These are phyloP conservation scores for Dufourea novaeangliae DNA, from an alignment of 1,140 invertebrate species.

Conservation along the genomic window DNA sequence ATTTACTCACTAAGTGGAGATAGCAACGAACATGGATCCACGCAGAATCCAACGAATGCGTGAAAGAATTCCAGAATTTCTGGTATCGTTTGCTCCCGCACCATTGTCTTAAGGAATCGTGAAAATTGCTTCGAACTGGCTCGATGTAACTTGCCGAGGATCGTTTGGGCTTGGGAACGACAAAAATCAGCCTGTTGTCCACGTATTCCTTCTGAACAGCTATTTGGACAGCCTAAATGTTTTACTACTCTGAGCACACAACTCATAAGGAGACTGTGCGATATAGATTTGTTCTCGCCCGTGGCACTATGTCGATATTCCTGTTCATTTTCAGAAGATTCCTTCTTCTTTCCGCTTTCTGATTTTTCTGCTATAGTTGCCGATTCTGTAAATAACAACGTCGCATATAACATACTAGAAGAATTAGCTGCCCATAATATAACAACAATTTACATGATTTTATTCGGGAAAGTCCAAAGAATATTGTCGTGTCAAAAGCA, in stretches of 20 bases:
- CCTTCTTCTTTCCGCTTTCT: constrained; percentile 80
- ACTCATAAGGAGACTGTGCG: constrained; percentile 81
- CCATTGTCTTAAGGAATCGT: constrained; percentile 89
- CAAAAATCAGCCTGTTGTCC: constrained; percentile 94
- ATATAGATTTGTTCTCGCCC: constrained; percentile 76
- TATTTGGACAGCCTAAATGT: constrained; percentile 96
- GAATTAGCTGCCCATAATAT: too few relatives aligned
- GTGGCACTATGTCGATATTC: constrained; percentile 77
- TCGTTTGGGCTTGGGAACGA: constrained; percentile 92
- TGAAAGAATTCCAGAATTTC: constrained; percentile 97
- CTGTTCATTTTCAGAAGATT: constrained; percentile 81
- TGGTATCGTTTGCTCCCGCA: constrained; percentile 88
- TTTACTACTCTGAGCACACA: constrained; percentile 88
- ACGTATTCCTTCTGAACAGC: constrained; percentile 91
- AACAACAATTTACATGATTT: too few relatives aligned
- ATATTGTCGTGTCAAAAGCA: too few relatives aligned
- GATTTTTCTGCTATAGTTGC: constrained; percentile 64
- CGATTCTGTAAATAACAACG: constrained; percentile 36
- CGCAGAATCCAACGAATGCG: constrained; percentile 96
- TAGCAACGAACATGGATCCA: constrained; percentile 91
- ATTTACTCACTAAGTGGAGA: constrained; percentile 91
- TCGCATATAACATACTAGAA: neutral
- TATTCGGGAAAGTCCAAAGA: too few relatives aligned
- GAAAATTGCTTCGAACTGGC: constrained; percentile 88
- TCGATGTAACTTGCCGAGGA: constrained; percentile 89